Evolutionary conservation across 2,797 vertebrate genomes (phyloP), one percentile per base, ranked within the genome.

Genomic region (Smutsia temminckii): DNA sequence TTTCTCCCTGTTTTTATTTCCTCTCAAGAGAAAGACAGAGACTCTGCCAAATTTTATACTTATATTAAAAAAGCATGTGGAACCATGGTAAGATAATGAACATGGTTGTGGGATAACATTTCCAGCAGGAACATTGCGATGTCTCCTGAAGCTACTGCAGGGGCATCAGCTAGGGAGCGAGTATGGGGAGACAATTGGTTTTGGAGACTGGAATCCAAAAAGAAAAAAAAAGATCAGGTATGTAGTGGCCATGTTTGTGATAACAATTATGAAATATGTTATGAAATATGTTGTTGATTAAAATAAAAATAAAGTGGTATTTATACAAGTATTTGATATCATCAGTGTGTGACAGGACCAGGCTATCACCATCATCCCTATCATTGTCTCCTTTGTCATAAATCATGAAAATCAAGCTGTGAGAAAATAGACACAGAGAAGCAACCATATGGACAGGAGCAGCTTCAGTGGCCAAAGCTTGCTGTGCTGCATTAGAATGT

Each of bases 321-420:
- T 75, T 85, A 25, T 75, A 40, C 23, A 91, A 64, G 18, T 57
- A 51, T 46, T 85, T 64, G 64, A 66, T 63, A 80, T 1, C 53
- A 29, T 46, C 37, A 68, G 49, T 69, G 51, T 34, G 63, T 79
- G 42, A 32, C n/a, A 72, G 51, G 85, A 40, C 53, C 75, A 2
- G 6, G 42, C 77, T 27, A 64, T 79, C 61, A 71, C 37, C 9
- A 51, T 29, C 40, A 42, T 68, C 32, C 34, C 25, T 4, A 6
- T 89, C 51, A 57, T 49, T 61, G 57, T 55, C 55, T 89, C 21
- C 63, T 93, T 79, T 83, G 85, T 92, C 80, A 86, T 74, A 86
- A 61, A 75, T 94, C 66, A 61, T 20, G 40, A 81, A 92, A 93
- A 81, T 10, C 29, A 68, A 89, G 18, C 55, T 27, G 34, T 91